These are phyloP conservation scores for Drosophila atripex DNA, from an alignment of 2,888 invertebrate genomes.

Conservation along the genomic window DNA sequence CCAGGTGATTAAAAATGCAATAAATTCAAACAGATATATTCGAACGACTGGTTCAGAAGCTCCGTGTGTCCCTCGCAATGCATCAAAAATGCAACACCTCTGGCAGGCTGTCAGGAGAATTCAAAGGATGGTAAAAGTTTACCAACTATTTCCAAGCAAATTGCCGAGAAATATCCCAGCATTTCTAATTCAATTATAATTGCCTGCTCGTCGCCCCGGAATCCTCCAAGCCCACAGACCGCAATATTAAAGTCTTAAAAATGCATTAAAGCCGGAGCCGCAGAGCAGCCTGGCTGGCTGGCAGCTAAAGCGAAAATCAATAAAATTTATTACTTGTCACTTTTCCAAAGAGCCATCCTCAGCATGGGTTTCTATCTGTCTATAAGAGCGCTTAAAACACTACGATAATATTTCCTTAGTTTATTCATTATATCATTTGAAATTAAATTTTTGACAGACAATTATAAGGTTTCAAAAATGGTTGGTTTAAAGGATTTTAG, in stretches of 20 bases:
- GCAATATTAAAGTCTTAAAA: conserved; percentile 51
- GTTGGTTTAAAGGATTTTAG: too few relatives aligned
- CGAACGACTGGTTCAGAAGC: conserved; percentile 15
- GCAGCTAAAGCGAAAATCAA: conserved; percentile 61
- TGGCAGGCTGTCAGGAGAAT: not conserved
- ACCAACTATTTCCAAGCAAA: conserved; percentile 16
- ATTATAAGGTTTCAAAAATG: too few relatives aligned
- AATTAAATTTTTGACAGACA: not conserved
- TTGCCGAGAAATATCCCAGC: conserved; percentile 18
- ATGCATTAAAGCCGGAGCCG: conserved; percentile 46
- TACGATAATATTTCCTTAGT: conserved; percentile 24
- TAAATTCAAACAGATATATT: conserved; percentile 49
- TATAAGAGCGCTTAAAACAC: conserved; percentile 1
- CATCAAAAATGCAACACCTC: conserved; percentile 30
- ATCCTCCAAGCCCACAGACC: not conserved
- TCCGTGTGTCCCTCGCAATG: conserved; percentile 24
- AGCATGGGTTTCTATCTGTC: conserved; percentile 6
- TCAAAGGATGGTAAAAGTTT: conserved; percentile 6
- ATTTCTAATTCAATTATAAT: conserved; percentile 37
- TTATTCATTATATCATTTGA: conserved; percentile 1
- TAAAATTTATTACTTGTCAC: conserved; percentile 64
- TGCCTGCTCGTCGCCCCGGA: conserved; percentile 18
- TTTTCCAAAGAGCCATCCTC: conserved; percentile 17
- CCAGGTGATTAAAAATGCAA: conserved; percentile 56
- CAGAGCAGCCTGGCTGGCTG: conserved; percentile 6